Evolutionary conservation across 2,797 vertebrate genomes (phyloP), one percentile per base, ranked within the genome.

Genomic region (Peromyscus attwateri): DNA sequence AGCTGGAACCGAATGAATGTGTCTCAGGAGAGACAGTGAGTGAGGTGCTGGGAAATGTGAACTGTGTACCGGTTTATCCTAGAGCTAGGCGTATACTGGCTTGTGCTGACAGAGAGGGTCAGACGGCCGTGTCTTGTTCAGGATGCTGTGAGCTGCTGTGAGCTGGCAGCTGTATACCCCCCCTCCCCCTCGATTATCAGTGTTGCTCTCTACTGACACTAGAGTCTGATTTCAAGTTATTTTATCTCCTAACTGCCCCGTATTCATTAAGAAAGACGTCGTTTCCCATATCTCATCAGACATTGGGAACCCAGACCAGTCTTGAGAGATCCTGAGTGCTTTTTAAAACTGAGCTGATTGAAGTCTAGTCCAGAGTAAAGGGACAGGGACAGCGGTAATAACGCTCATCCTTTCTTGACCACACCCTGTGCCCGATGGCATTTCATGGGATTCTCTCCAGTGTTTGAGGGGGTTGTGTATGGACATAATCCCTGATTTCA

Each of bases 281-380:
- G 55, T 46, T 93, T 83, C 12, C 46, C 40, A 12, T 57, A 55
- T 95, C 83, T 52, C 73, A 46, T 34, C 81, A 57, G 87, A 84
- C 80, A 80, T 0, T n/a, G 60, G 66, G 95, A 88, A 66, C 80
- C 37, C 64, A 81, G 81, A 49, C 77, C 4, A 60, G 52, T 10
- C 25, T 91, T 21, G 46, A 90, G 80, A 71, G 87, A 80, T 16
- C 77, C 66, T 21, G 60, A 73, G 93, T 77, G 31, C 80, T 83
- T 92, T 95, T 76, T 55, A 91, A 73, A 95, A 77, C 17, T 11
- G 62, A 85, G 73, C 29, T 77, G 93, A 88, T n/a, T 37, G 93
- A 82, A 73, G 70, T 95, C 87, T 77, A 68, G 87, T 73, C 82
- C 21, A 70, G 52, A 76, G 49, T 60, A 76, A 68, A 85, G 73